Base-by-base conservation (phyloP, 2,888 invertebrate genomes). In the Quadroppia sp. region DNA sequence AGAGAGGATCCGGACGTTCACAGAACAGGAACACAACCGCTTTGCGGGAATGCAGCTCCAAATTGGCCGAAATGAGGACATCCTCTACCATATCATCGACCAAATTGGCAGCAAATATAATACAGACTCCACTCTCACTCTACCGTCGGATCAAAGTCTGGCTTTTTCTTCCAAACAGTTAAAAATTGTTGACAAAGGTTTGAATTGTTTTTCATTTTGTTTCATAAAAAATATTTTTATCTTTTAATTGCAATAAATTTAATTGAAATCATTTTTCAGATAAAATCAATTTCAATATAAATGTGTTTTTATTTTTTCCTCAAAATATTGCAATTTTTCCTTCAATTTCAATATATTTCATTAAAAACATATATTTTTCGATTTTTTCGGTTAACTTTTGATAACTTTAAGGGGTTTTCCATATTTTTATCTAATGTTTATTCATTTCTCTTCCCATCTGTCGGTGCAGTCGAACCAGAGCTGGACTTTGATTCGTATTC, bases 1-100 rank as follows among this genome's bases (percentile, higher is more conserved):
- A 59, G 59, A 59, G 20, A 59, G 59, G 59, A 59, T 59, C 59
- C 11, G 59, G 4, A 25, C 28, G 17, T 28, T 28, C 13, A 59
- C 59, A 28, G 59, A 59, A 59, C 59, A 59, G 32, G 59, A 59
- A 59, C 59, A 59, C 20, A 20, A 13, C 59, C 59, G 59, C 17
- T 59, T 59, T 30, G 59, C 59, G 6, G 53, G 23, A 3, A 53
- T 53, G 53, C 53, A 53, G 23, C 53, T 53, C 17, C 9, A 23
- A 23, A 53, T 53, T 20, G 53, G 53, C 23, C 17, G 53, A 13
- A 53, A 53, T 17, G 53, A 53, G 23, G 53, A 53, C 13, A 15
- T 17, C 2, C 28, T 53, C 23, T 53, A 53, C 23, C 23, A 53
- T 7, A 53, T 53, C 9, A 2, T 53, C 53, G 53, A 53, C 13